Conservation (phyloP, 1,140 invertebrate genomes). For the Saccostrea echinata region DNA sequence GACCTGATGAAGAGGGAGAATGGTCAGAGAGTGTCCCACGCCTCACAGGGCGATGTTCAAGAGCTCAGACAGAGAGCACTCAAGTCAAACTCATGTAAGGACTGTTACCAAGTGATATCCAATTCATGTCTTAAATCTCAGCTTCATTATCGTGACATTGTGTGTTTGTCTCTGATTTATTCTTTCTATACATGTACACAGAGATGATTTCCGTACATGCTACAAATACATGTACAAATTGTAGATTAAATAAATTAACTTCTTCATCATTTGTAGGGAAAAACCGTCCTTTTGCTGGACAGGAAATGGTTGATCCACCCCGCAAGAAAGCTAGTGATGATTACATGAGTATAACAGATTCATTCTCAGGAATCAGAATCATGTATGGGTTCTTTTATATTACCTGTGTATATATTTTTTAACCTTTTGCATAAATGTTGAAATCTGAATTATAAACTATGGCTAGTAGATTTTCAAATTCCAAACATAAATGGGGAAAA, state of each 20-base stretch:
- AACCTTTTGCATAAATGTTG: too few species aligned
- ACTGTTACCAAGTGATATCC: background rate
- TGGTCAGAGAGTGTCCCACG: constrained; percentile 63
- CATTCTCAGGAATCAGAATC: constrained; percentile 87
- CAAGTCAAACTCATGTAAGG: constrained; percentile 43
- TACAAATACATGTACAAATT: background rate
- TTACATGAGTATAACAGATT: constrained; percentile 82
- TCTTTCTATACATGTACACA: too few species aligned
- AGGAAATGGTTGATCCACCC: constrained; percentile 67
- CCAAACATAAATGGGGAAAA: too few species aligned
- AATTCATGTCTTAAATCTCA: too few species aligned
- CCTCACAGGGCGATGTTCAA: constrained; percentile 48
- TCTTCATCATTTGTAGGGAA: constrained; percentile 31
- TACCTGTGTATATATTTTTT: background rate
- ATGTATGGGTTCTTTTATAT: constrained; percentile 73
- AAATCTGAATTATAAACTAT: too few species aligned
- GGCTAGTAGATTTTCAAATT: too few species aligned
- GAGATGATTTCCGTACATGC: too few species aligned
- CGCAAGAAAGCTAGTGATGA: constrained; percentile 58
- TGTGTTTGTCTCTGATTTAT: too few species aligned
- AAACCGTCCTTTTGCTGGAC: constrained; percentile 6
- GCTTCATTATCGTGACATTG: too few species aligned
- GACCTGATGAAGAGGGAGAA: constrained; percentile 62
- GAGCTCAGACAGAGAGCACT: constrained; percentile 50
- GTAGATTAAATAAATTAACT: background rate